These are phyloP conservation scores for Pipistrellus nathusii DNA, from an alignment of 2,797 vertebrate species.

Conservation along the genomic window DNA sequence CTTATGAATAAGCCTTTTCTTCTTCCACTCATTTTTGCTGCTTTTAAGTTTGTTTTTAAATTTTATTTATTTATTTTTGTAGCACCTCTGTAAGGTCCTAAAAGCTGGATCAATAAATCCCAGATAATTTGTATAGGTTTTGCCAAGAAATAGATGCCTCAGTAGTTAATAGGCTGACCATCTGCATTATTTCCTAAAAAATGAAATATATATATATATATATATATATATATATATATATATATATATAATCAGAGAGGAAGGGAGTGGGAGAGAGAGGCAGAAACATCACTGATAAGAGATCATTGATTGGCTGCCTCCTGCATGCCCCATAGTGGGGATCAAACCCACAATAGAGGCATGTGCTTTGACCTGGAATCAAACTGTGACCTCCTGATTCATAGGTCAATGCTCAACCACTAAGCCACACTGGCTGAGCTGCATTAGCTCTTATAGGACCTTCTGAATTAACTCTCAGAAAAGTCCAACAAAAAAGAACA, in stretches of 20 bases:
- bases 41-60: constrained; percentile 52
- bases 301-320: too few species aligned
- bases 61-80: constrained; percentile 49
- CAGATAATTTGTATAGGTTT: not conserved
- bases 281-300: too few species aligned
- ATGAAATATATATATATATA: too few species aligned
- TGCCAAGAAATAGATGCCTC: constrained; percentile 14
- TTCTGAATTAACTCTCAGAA: constrained; percentile 33
- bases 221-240: too few species aligned
- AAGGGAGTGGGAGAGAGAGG: too few species aligned
- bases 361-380: too few species aligned
- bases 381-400: too few species aligned
- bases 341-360: too few species aligned
- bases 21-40: constrained; percentile 47
- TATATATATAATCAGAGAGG: too few species aligned
- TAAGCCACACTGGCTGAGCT: too few species aligned
- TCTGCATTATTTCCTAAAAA: not conserved
- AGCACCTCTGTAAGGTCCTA: not conserved
- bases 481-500: not conserved
- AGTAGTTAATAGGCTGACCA: not conserved
- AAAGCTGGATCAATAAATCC: constrained; percentile 32
- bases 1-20: constrained; percentile 8
- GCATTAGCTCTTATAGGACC: not conserved
- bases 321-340: too few species aligned
- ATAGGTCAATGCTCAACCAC: too few species aligned